phyloP scores from a whole-genome alignment of 2,113 vertebrate species.

The Pavo muticus region DNA sequence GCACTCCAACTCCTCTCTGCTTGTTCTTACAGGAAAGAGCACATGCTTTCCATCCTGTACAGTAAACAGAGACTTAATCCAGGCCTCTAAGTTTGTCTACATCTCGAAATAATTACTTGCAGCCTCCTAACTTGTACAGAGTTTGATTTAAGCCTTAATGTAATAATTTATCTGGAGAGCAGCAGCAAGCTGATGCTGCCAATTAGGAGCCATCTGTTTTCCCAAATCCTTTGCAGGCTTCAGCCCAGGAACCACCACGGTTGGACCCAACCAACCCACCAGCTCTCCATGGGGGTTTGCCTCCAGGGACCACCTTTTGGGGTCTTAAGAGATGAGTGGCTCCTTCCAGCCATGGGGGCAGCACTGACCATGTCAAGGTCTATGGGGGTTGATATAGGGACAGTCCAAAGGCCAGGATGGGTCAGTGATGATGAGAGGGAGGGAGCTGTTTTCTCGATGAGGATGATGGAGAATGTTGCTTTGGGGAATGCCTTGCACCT shows the following conservation, averaged over 20 bases:
- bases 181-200: constrained; percentile 43
- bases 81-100: constrained; percentile 2
- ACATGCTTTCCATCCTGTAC: neutral
- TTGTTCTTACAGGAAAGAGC: neutral
- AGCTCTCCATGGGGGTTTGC: rapidly evolving
- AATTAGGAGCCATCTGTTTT: constrained; percentile 62
- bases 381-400: neutral
- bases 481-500: neutral
- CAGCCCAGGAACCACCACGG: neutral
- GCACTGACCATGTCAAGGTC: rapidly evolving
- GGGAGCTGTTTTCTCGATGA: neutral
- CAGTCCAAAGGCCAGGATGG: rapidly evolving
- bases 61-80: constrained; percentile 21
- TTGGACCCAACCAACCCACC: neutral
- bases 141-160: constrained; percentile 44
- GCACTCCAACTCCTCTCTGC: neutral
- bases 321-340: rapidly evolving
- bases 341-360: neutral
- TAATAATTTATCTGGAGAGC: constrained; percentile 43
- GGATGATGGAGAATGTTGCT: neutral
- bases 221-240: constrained; percentile 33
- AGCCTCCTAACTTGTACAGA: constrained; percentile 12
- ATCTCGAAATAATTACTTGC: constrained; percentile 32
- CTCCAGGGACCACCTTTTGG: neutral
- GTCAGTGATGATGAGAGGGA: neutral